A percentile compares a stretch with the other conserved stretches of the same genome.
Conservation (phyloP, 2,888 invertebrate species). For the Troides helena region DNA sequence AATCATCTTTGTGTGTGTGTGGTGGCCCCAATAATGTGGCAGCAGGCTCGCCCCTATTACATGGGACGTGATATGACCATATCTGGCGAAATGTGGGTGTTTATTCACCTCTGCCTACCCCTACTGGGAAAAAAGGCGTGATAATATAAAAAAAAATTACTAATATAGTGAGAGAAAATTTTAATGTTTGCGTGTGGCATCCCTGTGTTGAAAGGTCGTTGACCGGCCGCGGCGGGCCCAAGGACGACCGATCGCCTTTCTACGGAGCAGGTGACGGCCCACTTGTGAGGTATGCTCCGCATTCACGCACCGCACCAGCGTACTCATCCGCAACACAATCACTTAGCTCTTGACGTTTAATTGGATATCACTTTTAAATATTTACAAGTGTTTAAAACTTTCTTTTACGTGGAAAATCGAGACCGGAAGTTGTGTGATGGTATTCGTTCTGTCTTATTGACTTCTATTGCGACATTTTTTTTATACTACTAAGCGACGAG, state of each 20-base stretch:
- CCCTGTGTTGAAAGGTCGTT: slow-evolving; percentile 23
- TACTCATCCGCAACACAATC: slow-evolving; percentile 1
- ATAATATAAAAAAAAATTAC: no score
- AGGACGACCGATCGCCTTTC: slow-evolving; percentile 28
- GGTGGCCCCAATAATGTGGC: no score
- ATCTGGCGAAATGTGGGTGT: no score
- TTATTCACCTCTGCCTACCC: no score
- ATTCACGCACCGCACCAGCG: not conserved
- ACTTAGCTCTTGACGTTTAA: not conserved
- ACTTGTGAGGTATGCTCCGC: slow-evolving; percentile 5
- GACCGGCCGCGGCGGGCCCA: slow-evolving; percentile 29
- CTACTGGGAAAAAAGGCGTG: no score
- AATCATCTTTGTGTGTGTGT: no score
- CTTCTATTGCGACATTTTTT: no score
- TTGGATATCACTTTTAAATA: not conserved
- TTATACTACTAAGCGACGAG: no score
- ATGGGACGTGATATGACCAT: no score
- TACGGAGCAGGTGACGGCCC: slow-evolving; percentile 24
- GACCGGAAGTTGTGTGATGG: not conserved
- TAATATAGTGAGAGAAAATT: not conserved
- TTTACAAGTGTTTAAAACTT: slow-evolving; percentile 1
- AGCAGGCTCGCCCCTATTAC: no score
- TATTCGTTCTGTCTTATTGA: not conserved
- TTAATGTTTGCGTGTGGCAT: slow-evolving; percentile 4
- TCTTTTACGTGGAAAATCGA: slow-evolving; percentile 1